These are phyloP conservation scores for Microcebus tavaratra DNA, from an alignment of 2,113 vertebrate species.

Conservation along the genomic window DNA sequence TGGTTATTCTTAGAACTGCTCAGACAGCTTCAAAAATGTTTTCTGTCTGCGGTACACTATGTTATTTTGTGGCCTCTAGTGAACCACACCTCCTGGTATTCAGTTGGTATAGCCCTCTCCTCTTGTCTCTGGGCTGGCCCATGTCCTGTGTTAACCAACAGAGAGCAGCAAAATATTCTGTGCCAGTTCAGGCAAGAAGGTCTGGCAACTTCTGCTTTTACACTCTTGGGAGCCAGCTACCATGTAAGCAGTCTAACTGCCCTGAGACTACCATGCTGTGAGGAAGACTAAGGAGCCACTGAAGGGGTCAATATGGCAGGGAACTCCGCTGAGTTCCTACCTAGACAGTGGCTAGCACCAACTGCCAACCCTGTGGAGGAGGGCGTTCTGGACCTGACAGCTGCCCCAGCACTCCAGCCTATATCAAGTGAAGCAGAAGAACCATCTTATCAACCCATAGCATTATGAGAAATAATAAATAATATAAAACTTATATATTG, in stretches of 20 bases:
- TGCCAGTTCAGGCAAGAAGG: background rate
- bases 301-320: background rate
- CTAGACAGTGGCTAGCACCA: background rate
- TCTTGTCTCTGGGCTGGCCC: background rate
- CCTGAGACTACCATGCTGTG: background rate
- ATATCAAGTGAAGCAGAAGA: background rate
- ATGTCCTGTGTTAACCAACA: background rate
- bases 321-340: background rate
- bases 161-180: background rate
- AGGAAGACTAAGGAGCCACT: background rate
- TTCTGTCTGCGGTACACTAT: background rate
- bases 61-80: background rate
- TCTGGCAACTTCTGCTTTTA: background rate
- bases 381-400: background rate
- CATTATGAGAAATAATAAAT: background rate
- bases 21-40: background rate
- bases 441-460: background rate
- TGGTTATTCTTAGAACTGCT: background rate
- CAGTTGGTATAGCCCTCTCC: no score
- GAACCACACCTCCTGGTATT: background rate
- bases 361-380: background rate
- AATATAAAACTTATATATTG: background rate
- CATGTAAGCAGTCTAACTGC: background rate
- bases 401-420: background rate
- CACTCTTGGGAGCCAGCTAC: background rate